Conservation (phyloP, 2,797 vertebrate genomes). For the Yasuhikotakia modesta region DNA sequence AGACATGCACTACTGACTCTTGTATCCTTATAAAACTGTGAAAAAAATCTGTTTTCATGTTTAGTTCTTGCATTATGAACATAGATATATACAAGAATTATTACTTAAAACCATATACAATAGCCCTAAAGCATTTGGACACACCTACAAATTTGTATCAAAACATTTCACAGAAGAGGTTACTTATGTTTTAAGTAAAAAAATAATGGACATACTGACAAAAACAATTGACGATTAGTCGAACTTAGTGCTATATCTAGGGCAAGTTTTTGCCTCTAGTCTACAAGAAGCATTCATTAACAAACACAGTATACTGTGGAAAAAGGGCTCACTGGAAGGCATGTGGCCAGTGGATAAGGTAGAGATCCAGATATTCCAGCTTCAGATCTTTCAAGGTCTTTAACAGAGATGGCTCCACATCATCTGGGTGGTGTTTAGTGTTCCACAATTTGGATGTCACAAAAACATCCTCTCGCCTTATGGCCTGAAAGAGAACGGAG, state of each 20-base stretch:
- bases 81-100: too few species aligned
- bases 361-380: slow-evolving; percentile 82
- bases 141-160: too few species aligned
- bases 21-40: not conserved
- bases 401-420: slow-evolving; percentile 77
- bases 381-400: slow-evolving; percentile 78
- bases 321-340: slow-evolving; percentile 75
- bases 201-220: too few species aligned
- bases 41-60: not conserved
- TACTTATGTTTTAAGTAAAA: too few species aligned
- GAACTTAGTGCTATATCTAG: not conserved
- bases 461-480: slow-evolving; percentile 80
- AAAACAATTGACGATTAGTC: not conserved
- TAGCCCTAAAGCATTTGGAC: too few species aligned
- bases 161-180: too few species aligned
- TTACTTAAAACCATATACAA: too few species aligned
- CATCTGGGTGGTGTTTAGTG: slow-evolving; percentile 75
- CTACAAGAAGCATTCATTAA: too few species aligned
- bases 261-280: not conserved
- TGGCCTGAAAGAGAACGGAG: slow-evolving; percentile 59
- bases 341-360: slow-evolving; percentile 83
- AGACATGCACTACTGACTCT: not conserved
- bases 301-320: not conserved
- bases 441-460: slow-evolving; percentile 85
- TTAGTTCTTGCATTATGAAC: too few species aligned